phyloP scores from a whole-genome alignment of 2,888 invertebrate genomes.

The Hyposoter didymator region DNA sequence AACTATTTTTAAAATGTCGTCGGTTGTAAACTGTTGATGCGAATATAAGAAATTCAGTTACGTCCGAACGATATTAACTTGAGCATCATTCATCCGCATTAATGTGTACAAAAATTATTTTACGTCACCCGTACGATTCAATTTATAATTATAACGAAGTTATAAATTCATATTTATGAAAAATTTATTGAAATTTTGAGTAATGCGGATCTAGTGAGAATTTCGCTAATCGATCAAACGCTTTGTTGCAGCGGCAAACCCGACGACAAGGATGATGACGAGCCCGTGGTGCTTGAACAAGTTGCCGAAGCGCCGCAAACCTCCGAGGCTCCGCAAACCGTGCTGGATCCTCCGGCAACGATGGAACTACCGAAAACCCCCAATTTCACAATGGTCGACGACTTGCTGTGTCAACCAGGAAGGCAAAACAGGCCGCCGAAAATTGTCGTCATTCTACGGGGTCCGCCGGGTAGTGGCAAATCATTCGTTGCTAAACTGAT shows the following conservation, averaged over 20 bases:
- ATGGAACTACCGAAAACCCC: constrained; percentile 80
- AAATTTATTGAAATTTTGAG: not conserved
- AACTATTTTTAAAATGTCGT: not conserved
- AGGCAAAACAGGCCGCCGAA: constrained; percentile 91
- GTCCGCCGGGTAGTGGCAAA: constrained; percentile 98
- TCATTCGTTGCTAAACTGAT: constrained; percentile 95
- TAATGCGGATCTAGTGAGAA: not conserved
- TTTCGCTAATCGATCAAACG: not conserved
- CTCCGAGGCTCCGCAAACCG: constrained; percentile 74
- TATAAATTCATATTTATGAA: not conserved
- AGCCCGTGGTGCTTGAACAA: constrained; percentile 68
- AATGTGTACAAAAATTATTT: not conserved
- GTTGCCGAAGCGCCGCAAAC: constrained; percentile 70
- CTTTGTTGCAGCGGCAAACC: constrained; percentile 70
- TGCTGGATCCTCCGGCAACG: constrained; percentile 74
- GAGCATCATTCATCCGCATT: not conserved
- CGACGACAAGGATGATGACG: constrained; percentile 71
- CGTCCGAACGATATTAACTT: not conserved
- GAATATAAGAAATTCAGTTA: too few relatives aligned
- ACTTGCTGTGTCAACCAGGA: constrained; percentile 92
- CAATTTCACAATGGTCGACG: constrained; percentile 90
- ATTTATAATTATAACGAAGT: constrained; percentile 5
- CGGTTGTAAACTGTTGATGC: too few relatives aligned
- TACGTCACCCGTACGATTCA: not conserved
- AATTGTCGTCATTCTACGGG: constrained; percentile 95